Base-by-base conservation (phyloP, 2,797 vertebrate genomes). In the Gastrophryne carolinensis region DNA sequence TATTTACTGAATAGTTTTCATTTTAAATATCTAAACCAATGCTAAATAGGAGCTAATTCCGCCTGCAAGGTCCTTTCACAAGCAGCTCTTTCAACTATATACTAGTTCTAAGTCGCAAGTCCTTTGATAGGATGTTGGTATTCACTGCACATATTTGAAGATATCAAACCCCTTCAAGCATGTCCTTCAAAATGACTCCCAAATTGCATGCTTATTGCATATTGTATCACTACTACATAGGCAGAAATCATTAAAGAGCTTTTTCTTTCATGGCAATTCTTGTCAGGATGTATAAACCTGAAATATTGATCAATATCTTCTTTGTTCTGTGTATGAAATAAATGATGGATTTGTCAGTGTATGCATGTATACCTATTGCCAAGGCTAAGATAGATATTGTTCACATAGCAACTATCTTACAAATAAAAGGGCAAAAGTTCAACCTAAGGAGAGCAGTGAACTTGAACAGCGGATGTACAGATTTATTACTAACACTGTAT, bases 81-180 rank as follows among this genome's bases (percentile, higher is more conserved):
- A 53, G 53, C 34, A 41, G 15, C 53, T 11, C 19, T 27, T 15
- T 35, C 52, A 56, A 24, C 57, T 69, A 69, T 69, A 26, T 56
- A 56, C 41, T 56, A 56, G 23, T 19, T 24, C 15, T 68, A 7
- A 24, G 53, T 49, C 19, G 62, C 62, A 49, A 52, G n/a, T 52
- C 52, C 30, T 27, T 5, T 21, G n/a, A 27, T 13, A 27, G 13
- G n/a, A 52, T 35, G 56, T 72, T 72, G 62, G 57, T 52, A 72
- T 72, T 60, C 69, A 19, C 21, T 72, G 23, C 57, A 61, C 69
- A 72, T 61, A 50, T 32, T 49, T 53, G 57, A 50, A 47, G 56
- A 72, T 72, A 72, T 72, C 69, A 72, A 72, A 72, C 32, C 41
- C 69, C 69, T 62, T 61, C 69, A 72, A 72, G 69, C 69, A 72